Percentiles rank a stretch among this genome's conserved stretches.
Conservation (phyloP, 2,888 invertebrate genomes). For the Agrotis segetum region DNA sequence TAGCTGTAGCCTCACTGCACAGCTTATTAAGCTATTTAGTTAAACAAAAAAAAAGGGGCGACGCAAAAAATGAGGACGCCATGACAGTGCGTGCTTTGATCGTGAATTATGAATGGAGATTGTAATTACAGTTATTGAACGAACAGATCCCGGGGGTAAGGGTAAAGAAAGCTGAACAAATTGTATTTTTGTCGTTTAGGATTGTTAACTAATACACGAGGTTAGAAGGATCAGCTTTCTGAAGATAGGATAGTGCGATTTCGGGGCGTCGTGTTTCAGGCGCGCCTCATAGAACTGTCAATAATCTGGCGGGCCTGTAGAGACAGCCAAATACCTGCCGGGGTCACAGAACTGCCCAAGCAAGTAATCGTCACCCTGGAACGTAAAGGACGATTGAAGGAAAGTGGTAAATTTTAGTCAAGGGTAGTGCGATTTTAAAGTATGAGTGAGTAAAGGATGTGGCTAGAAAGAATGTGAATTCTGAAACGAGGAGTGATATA, state of each 20-base stretch:
- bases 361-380: no score
- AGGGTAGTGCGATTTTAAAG: not conserved
- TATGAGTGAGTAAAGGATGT: not conserved
- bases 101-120: conserved; percentile 52
- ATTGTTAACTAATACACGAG: not conserved
- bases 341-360: no score
- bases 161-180: not conserved
- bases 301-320: no score
- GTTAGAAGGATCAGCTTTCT: no score
- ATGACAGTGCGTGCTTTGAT: conserved; percentile 57
- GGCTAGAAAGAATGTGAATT: no score
- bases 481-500: no score
- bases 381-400: no score
- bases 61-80: conserved; percentile 55
- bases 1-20: conserved; percentile 36
- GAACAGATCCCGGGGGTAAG: conserved; percentile 31
- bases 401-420: no score
- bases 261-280: no score
- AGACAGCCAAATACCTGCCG: no score
- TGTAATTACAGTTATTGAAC: conserved; percentile 54
- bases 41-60: conserved; percentile 57
- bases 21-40: conserved; percentile 67
- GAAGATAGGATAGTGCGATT: not conserved
- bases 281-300: no score
- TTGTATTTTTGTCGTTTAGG: conserved; percentile 18